Evolutionary conservation across 2,113 vertebrate species (phyloP).

Genomic region (Apeltes quadracus): DNA sequence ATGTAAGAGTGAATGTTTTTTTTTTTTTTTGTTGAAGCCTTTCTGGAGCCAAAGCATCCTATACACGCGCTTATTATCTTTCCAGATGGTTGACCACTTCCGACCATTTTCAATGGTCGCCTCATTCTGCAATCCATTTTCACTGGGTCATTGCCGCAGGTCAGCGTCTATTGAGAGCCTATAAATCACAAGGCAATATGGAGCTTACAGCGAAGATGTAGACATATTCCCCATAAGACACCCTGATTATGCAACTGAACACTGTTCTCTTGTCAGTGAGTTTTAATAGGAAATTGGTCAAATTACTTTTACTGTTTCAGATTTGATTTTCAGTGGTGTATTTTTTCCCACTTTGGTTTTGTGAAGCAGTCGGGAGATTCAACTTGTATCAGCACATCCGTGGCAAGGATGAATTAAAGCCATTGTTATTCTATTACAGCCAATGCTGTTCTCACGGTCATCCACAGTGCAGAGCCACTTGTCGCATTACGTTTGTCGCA

Average conservation of each 20-base stretch:
- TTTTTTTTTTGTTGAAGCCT: not conserved
- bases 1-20: too few relatives aligned
- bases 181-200: slow-evolving; percentile 42
- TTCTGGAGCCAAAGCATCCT: slow-evolving; percentile 39
- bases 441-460: slow-evolving; percentile 37
- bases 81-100: slow-evolving; percentile 66
- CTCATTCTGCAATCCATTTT: slow-evolving; percentile 62
- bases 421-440: slow-evolving; percentile 36
- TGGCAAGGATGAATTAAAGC: slow-evolving; percentile 17
- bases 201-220: slow-evolving; percentile 26
- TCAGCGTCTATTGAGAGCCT: slow-evolving; percentile 49
- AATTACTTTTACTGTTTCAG: not conserved
- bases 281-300: not conserved
- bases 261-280: not conserved
- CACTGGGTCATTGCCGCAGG: slow-evolving; percentile 51
- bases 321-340: not conserved
- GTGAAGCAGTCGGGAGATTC: slow-evolving; percentile 1
- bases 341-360: not conserved
- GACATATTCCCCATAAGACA: slow-evolving; percentile 14
- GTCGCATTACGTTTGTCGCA: slow-evolving; percentile 31
- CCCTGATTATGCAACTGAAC: slow-evolving; percentile 8
- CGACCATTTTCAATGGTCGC: slow-evolving; percentile 55
- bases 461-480: slow-evolving; percentile 39
- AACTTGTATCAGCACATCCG: slow-evolving; percentile 2
- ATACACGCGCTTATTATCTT: slow-evolving; percentile 43